Evolutionary conservation across 2,888 invertebrate genomes (phyloP).

Genomic region (Cryptus armator): DNA sequence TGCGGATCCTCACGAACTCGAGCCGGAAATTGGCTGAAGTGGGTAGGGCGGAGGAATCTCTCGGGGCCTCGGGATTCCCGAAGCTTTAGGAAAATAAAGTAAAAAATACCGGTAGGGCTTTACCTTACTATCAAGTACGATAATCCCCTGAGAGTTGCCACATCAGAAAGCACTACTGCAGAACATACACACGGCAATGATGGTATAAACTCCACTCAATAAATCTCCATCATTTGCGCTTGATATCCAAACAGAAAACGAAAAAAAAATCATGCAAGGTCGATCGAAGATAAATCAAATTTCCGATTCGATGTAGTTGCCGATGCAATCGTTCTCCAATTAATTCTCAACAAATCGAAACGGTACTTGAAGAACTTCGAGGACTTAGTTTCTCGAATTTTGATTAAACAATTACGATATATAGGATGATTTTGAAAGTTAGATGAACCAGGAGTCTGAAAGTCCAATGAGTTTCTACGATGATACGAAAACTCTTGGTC

Average conservation of each 20-base stretch:
- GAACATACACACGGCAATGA: slow-evolving; percentile 2
- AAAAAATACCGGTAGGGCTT: slow-evolving; percentile 56
- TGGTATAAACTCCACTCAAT: slow-evolving; percentile 23
- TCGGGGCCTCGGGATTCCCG: slow-evolving; percentile 49
- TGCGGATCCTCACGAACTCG: slow-evolving; percentile 47
- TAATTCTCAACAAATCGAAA: too few relatives aligned
- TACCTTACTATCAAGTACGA: slow-evolving; percentile 59
- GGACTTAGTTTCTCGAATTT: background rate
- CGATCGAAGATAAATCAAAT: background rate
- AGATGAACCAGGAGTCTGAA: background rate
- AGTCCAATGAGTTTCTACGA: background rate
- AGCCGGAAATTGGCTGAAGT: slow-evolving; percentile 76
- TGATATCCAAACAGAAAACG: background rate
- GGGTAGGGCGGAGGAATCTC: slow-evolving; percentile 54
- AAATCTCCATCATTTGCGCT: background rate
- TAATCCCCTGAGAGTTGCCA: slow-evolving; percentile 64
- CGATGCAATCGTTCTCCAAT: too few relatives aligned
- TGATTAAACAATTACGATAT: background rate
- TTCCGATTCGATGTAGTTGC: too few relatives aligned
- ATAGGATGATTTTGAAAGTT: background rate
- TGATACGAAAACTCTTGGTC: background rate
- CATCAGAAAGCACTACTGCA: slow-evolving; percentile 62
- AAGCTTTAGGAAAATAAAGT: slow-evolving; percentile 63
- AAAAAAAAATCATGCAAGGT: background rate
- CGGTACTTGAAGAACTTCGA: too few relatives aligned